These are phyloP conservation scores for Daktulosphaira vitifoliae DNA, from an alignment of 1,140 invertebrate species.

Conservation along the genomic window DNA sequence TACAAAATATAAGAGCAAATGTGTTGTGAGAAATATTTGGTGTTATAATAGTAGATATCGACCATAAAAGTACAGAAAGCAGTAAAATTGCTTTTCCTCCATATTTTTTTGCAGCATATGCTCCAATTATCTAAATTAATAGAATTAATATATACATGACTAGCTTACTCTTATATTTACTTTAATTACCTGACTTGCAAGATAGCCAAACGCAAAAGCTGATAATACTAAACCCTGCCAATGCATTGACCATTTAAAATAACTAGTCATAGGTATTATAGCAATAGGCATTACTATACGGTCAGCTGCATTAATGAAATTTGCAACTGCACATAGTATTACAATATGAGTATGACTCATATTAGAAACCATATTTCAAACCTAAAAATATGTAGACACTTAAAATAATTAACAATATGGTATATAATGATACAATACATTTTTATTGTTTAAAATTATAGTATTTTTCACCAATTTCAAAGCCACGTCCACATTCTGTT, in stretches of 20 bases:
- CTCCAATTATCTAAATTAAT: slow-evolving; percentile 54
- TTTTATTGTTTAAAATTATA: neutral
- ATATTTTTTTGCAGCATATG: slow-evolving; percentile 59
- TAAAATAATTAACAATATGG: neutral
- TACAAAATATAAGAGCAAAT: slow-evolving; percentile 52
- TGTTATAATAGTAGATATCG: slow-evolving; percentile 62
- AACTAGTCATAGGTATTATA: slow-evolving; percentile 64
- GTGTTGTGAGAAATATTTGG: slow-evolving; percentile 59
- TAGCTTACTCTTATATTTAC: neutral
- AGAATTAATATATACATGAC: neutral
- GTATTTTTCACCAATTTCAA: neutral
- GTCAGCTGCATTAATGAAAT: slow-evolving; percentile 74
- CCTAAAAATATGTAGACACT: slow-evolving; percentile 32
- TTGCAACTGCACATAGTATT: slow-evolving; percentile 61
- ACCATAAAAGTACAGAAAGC: slow-evolving; percentile 66
- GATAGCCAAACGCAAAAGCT: slow-evolving; percentile 70
- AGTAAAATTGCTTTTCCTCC: slow-evolving; percentile 64
- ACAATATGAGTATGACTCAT: slow-evolving; percentile 51
- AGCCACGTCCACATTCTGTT: neutral
- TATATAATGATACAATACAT: neutral
- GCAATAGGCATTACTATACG: slow-evolving; percentile 73
- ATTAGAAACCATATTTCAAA: slow-evolving; percentile 39
- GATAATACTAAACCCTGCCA: slow-evolving; percentile 71
- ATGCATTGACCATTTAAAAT: slow-evolving; percentile 64
- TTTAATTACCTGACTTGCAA: slow-evolving; percentile 59